Evolutionary conservation across 2,113 vertebrate genomes (phyloP).

Genomic region (Potamarius usumacintae): DNA sequence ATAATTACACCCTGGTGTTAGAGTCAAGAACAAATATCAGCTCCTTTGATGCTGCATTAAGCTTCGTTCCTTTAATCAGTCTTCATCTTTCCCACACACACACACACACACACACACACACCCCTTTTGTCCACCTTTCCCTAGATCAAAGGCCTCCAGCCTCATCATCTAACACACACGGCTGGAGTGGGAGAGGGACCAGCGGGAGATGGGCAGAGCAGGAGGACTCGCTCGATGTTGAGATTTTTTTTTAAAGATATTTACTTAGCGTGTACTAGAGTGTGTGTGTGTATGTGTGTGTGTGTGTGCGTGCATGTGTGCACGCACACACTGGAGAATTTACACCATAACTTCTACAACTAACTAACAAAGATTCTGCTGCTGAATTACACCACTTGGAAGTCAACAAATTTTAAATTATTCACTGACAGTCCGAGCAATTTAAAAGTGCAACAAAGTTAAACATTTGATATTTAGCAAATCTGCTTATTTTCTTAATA

Average conservation of each 20-base stretch:
- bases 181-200: neutral
- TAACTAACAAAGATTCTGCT: neutral
- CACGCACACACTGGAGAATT: neutral
- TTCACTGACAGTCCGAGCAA: no score
- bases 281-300: neutral
- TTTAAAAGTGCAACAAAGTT: no score
- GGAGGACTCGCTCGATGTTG: neutral
- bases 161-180: constrained; percentile 18
- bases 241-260: neutral
- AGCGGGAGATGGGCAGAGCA: neutral
- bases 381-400: neutral
- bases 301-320: no score
- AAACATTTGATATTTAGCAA: no score
- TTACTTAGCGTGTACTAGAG: neutral
- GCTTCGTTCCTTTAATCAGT: constrained; percentile 22
- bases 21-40: neutral
- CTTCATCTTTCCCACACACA: constrained; percentile 25
- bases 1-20: neutral
- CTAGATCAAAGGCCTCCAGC: constrained; percentile 26
- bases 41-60: constrained; percentile 39
- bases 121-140: constrained; percentile 10
- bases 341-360: neutral
- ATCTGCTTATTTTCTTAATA: no score
- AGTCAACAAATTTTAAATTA: no score
- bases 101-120: neutral